Percentiles rank a stretch among this genome's conserved stretches.
These are phyloP conservation scores for Acleris literana DNA, from an alignment of 2,888 invertebrate genomes.

Conservation along the genomic window DNA sequence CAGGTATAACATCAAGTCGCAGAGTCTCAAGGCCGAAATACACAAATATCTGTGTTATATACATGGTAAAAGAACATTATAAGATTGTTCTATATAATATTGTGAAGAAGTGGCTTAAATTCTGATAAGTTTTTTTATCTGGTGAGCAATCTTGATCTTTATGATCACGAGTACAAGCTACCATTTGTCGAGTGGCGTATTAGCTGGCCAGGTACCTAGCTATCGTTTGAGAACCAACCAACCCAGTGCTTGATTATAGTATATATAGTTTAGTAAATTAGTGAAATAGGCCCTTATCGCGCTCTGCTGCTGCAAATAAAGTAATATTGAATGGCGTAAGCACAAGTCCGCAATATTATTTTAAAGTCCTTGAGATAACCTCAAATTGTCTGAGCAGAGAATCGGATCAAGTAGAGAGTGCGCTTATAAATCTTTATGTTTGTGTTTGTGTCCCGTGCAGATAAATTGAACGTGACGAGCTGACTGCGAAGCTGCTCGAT, in stretches of 20 bases:
- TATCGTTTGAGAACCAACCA: constrained; percentile 24
- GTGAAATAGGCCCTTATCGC: constrained; percentile 50
- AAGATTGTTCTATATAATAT: constrained; percentile 45
- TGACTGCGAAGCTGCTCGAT: constrained; percentile 78
- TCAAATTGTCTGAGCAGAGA: constrained; percentile 52
- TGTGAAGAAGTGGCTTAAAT: constrained; percentile 60
- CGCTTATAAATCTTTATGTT: constrained; percentile 1
- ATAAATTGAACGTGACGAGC: constrained; percentile 77
- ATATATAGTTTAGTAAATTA: constrained; percentile 44
- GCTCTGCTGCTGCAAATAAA: constrained; percentile 49
- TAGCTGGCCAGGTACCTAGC: constrained; percentile 47
- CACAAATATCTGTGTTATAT: constrained; percentile 71
- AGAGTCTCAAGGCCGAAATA: constrained; percentile 82
- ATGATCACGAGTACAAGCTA: constrained; percentile 52
- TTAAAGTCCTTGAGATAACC: constrained; percentile 64
- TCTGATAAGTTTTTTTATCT: constrained; percentile 44
- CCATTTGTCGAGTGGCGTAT: constrained; percentile 55
- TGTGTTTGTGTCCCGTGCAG: constrained; percentile 48
- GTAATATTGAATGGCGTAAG: constrained; percentile 47
- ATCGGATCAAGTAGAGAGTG: constrained; percentile 5
- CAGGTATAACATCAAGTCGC: constrained; percentile 77
- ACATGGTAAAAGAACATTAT: constrained; percentile 60
- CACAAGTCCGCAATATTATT: constrained; percentile 25
- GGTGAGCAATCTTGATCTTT: constrained; percentile 47
- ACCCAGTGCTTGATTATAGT: constrained; percentile 45